Evolutionary conservation across 2,113 vertebrate species (phyloP), one percentile per base, ranked within the genome.

Genomic region (Austrofundulus limnaeus): DNA sequence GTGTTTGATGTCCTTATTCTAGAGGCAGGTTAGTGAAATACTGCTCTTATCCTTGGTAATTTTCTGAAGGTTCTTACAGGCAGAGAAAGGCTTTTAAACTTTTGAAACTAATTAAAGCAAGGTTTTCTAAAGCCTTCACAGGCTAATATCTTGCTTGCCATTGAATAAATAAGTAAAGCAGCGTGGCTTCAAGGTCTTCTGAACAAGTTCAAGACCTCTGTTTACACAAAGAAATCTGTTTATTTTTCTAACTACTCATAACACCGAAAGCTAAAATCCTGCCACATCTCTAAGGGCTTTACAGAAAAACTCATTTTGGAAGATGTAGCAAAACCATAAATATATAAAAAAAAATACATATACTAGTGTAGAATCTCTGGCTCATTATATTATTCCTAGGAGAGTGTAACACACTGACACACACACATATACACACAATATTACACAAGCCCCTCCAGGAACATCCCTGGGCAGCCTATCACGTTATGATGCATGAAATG

Each of bases 281-380:
- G 12, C 41, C 37, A 57, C 17, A 38, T 61, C 47, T 49, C 24
- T 15, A 11, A 41, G 17, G 31, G 57, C 19, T 7, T 28, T 48
- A 38, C 21, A 53, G n/a, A 46, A 58, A 23, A 46, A 46, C 51
- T 65, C 23, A 67, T 59, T 56, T 19, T 57, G 46, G 56, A 57
- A 69, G 61, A 72, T 37, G 61, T 43, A 50, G 58, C 53, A 52
- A 52, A 60, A 50, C 13, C 54, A 16, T 20, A 66, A 28, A 37
- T 37, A 34, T 37, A 53, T 10, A 9, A 15, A 15, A 28, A 11
- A n/a, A n/a, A n/a, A n/a, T n/a, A n/a, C n/a, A 38, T 45, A 28
- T 5, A 12, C 11, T 5, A 31, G 25, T 20, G 25, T 47, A 14
- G 24, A 13, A 13, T 16, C 1, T 14, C n/a, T 59, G n/a, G n/a